Evolutionary conservation across 2,113 vertebrate genomes (phyloP).

Genomic region (Aspiorhynchus laticeps): DNA sequence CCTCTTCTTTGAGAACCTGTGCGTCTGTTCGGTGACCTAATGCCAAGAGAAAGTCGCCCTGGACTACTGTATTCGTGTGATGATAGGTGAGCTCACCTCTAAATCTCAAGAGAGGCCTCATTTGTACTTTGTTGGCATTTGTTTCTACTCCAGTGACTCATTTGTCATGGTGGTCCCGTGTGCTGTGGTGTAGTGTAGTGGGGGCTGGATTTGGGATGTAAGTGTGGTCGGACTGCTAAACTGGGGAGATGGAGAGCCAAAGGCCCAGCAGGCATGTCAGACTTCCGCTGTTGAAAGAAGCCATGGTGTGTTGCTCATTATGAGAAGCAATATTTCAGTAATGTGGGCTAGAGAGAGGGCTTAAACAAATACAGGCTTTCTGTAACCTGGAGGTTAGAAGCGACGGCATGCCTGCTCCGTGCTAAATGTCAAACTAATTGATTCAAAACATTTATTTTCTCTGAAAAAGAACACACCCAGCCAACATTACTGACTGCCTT

Average conservation of each 20-base stretch:
- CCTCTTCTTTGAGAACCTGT: slow-evolving; percentile 5
- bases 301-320: slow-evolving; percentile 50
- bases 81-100: slow-evolving; percentile 46
- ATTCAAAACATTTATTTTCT: slow-evolving; percentile 8
- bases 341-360: slow-evolving; percentile 45
- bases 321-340: slow-evolving; percentile 42
- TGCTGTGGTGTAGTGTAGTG: slow-evolving; percentile 58
- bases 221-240: slow-evolving; percentile 20
- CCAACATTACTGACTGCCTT: not conserved
- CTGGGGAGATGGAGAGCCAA: slow-evolving; percentile 38
- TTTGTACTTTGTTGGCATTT: slow-evolving; percentile 61
- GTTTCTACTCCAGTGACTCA: slow-evolving; percentile 34
- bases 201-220: not conserved
- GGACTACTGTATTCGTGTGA: slow-evolving; percentile 62
- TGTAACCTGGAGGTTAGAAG: slow-evolving; percentile 22
- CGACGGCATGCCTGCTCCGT: not conserved
- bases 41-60: slow-evolving; percentile 48
- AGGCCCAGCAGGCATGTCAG: slow-evolving; percentile 33
- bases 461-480: not conserved
- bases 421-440: slow-evolving; percentile 13
- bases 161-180: slow-evolving; percentile 79
- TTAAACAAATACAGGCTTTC: slow-evolving; percentile 55
- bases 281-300: slow-evolving; percentile 58
- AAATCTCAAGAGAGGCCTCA: slow-evolving; percentile 57
- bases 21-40: slow-evolving; percentile 1